These are phyloP conservation scores for Calycopis cecrops DNA, from an alignment of 1,140 invertebrate genomes.

Conservation along the genomic window DNA sequence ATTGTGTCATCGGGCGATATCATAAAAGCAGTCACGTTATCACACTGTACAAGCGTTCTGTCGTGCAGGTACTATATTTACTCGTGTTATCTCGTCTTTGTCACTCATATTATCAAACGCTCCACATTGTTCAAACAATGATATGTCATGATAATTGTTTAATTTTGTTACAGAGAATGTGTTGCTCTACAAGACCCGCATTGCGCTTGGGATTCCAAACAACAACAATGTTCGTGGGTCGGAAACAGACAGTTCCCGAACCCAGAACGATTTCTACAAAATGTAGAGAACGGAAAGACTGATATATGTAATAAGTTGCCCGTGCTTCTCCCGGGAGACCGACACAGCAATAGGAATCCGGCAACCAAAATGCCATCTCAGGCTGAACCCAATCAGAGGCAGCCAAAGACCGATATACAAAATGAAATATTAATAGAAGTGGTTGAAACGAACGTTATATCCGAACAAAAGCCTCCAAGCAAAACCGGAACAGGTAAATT, in stretches of 20 bases:
- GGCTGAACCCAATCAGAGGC: conserved; percentile 46
- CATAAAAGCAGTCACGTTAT: conserved; percentile 89
- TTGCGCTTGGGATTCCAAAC: conserved; percentile 94
- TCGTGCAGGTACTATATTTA: conserved; percentile 78
- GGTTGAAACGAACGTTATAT: conserved; percentile 60
- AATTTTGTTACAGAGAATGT: conserved; percentile 82
- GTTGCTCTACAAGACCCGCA: conserved; percentile 96
- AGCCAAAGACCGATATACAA: conserved; percentile 53
- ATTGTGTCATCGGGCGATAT: conserved; percentile 93
- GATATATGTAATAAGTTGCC: conserved; percentile 79
- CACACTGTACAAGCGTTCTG: conserved; percentile 85
- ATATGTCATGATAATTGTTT: not conserved
- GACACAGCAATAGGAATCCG: conserved; percentile 57
- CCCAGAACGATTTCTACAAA: conserved; percentile 83
- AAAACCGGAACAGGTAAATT: conserved; percentile 64
- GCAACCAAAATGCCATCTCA: conserved; percentile 58
- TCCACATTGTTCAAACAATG: not conserved
- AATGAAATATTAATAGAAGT: conserved; percentile 68
- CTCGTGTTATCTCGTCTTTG: conserved; percentile 17
- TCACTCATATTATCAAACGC: conserved; percentile 16
- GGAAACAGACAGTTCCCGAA: conserved; percentile 79
- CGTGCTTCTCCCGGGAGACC: conserved; percentile 53
- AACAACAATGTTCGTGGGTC: conserved; percentile 83
- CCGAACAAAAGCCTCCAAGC: conserved; percentile 51
- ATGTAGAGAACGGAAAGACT: conserved; percentile 81